Evolutionary conservation across 2,888 invertebrate species (phyloP).

Genomic region (Cataglyphis cursor): DNA sequence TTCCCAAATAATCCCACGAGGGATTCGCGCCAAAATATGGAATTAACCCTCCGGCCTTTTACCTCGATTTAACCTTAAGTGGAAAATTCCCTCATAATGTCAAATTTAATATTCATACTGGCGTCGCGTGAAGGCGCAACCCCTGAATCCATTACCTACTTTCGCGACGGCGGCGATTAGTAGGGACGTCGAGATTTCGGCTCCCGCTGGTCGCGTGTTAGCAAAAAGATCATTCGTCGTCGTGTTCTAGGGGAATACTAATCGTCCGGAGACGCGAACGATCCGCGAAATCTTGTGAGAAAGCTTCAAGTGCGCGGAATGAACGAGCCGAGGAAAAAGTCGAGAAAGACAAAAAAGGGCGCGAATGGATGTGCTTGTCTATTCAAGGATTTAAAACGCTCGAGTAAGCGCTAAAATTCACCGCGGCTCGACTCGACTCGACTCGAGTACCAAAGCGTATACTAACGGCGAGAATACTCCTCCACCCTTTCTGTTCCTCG

Average conservation of each 20-base stretch:
- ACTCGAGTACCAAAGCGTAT: constrained; percentile 69
- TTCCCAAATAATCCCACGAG: constrained; percentile 26
- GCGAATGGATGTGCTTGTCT: constrained; percentile 75
- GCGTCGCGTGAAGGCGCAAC: constrained; percentile 56
- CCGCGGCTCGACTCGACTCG: constrained; percentile 63
- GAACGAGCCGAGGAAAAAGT: constrained; percentile 29
- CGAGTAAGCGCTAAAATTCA: constrained; percentile 80
- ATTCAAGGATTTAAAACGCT: constrained; percentile 78
- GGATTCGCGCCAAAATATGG: constrained; percentile 51
- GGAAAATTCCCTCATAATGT: constrained; percentile 64
- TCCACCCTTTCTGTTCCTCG: constrained; percentile 34
- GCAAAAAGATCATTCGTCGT: constrained; percentile 65
- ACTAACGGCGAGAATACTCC: constrained; percentile 35
- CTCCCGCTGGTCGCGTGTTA: constrained; percentile 9
- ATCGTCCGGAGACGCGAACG: constrained; percentile 63
- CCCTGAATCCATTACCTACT: constrained; percentile 75
- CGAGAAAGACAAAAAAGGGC: constrained; percentile 41
- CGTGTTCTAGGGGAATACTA: constrained; percentile 76
- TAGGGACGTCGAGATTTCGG: constrained; percentile 66
- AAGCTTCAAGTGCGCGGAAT: constrained; percentile 25
- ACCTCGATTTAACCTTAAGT: constrained; percentile 45
- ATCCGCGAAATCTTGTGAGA: neutral
- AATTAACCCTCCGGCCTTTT: constrained; percentile 47
- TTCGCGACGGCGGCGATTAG: constrained; percentile 72
- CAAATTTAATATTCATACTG: constrained; percentile 76